Evolutionary conservation across 2,113 vertebrate species (phyloP).

Genomic region (Chamaetylas fuelleborni): DNA sequence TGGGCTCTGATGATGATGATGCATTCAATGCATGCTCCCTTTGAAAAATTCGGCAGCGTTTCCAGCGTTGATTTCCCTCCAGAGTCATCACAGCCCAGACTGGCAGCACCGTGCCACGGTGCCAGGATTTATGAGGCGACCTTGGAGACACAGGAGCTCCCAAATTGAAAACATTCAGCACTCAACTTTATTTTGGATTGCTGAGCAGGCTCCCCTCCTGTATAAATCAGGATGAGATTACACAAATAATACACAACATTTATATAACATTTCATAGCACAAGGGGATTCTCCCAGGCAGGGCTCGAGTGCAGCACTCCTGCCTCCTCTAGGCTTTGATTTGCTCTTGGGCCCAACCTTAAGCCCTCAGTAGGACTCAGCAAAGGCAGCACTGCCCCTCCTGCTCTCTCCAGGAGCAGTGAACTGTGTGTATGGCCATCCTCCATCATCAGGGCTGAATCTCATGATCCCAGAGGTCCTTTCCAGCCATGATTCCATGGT

Average conservation of each 20-base stretch:
- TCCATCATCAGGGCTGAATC: neutral
- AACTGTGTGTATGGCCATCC: neutral
- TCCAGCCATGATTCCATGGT: neutral
- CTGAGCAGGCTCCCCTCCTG: neutral
- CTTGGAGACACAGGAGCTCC: constrained; percentile 49
- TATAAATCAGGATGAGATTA: constrained; percentile 58
- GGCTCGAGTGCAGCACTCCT: neutral
- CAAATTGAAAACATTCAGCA: constrained; percentile 26
- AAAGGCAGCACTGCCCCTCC: neutral
- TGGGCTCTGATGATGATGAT: constrained; percentile 37
- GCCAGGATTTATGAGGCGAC: constrained; percentile 64
- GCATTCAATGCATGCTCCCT: constrained; percentile 22
- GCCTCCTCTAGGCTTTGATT: neutral
- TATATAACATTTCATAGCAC: neutral
- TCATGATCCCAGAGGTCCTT: neutral
- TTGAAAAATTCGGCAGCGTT: constrained; percentile 51
- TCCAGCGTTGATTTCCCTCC: constrained; percentile 65
- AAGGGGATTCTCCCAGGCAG: neutral
- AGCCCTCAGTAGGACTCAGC: neutral
- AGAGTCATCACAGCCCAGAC: constrained; percentile 63
- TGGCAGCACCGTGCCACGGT: constrained; percentile 27
- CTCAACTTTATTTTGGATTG: constrained; percentile 14
- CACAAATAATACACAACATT: constrained; percentile 26
- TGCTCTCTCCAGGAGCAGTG: neutral
- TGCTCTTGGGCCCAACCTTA: rapidly evolving